Evolutionary conservation across 2,113 vertebrate species (phyloP), one percentile per base, ranked within the genome.

Genomic region (Sporophila hypoxantha): DNA sequence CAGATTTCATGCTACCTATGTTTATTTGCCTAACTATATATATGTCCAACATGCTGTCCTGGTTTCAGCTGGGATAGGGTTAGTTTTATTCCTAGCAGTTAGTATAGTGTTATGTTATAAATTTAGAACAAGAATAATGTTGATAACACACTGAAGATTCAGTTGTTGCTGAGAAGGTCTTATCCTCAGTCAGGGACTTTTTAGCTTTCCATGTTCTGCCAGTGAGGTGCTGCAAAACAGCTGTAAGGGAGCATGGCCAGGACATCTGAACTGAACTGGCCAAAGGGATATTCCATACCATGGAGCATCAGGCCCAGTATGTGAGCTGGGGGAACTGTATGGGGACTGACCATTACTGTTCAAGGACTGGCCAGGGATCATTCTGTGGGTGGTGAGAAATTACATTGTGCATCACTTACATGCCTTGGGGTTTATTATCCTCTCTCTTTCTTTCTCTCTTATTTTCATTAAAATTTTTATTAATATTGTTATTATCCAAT

Each of bases 1-100:
- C 4, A 17, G 26, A 8, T 68, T 68, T 83, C 67, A 23, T 6
- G 1, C 26, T 59, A 36, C 2, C 5, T 10, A 25, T 0, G 0
- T 65, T 66, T 77, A 53, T 69, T 61, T 18, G 50, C 4, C 7
- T 53, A 39, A 44, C 6, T 44, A 29, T 18, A 6, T 30, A 6
- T 41, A 12, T 25, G 21, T 36, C 52, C 32, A 67, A 53, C 8
- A 30, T 21, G 21, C 6, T 50, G 15, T 75, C 32, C 37, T 50
- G 6, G 21, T 50, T 52, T 67, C 44, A 52, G 11, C 17, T 59
- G 14, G 36, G 26, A 30, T 21, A 30, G 32, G 14, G 17, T 41
- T 74, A 50, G 21, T 59, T 75, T 75, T 42, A 26, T 32, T 75
- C 14, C 37, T 32, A 9, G 26, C 15, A 50, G 14, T 27, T 66